These are phyloP conservation scores for Limnodromus scolopaceus DNA, from an alignment of 2,797 vertebrate genomes.

Conservation along the genomic window DNA sequence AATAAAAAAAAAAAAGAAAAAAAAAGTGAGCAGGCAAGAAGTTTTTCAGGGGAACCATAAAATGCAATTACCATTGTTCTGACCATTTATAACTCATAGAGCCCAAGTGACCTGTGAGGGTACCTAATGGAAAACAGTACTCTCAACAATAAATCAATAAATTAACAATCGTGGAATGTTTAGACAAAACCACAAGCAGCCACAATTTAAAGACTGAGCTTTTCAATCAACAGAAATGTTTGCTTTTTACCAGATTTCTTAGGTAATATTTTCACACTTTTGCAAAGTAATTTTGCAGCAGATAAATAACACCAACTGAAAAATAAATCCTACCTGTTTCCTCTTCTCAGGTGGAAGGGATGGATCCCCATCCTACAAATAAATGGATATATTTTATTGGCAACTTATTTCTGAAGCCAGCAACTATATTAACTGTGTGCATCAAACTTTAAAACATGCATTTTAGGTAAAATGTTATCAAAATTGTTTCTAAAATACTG, in stretches of 20 bases:
- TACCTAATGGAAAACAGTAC: constrained; percentile 26
- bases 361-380: constrained; percentile 91
- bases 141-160: constrained; percentile 40
- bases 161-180: constrained; percentile 15
- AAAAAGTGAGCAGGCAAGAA: not conserved
- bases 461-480: not conserved
- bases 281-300: not conserved
- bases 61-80: constrained; percentile 23
- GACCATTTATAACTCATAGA: not conserved
- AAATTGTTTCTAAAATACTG: not conserved
- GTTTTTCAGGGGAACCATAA: constrained; percentile 33
- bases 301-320: not conserved
- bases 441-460: not conserved
- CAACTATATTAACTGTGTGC: not conserved
- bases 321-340: constrained; percentile 86
- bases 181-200: not conserved
- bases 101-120: not conserved
- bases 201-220: not conserved
- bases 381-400: constrained; percentile 17
- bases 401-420: constrained; percentile 10
- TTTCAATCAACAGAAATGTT: not conserved
- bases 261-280: not conserved
- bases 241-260: not conserved
- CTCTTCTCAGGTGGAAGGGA: constrained; percentile 95
- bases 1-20: not conserved